Base-by-base conservation (phyloP, 2,797 vertebrate genomes). In the Danio tinwini region DNA sequence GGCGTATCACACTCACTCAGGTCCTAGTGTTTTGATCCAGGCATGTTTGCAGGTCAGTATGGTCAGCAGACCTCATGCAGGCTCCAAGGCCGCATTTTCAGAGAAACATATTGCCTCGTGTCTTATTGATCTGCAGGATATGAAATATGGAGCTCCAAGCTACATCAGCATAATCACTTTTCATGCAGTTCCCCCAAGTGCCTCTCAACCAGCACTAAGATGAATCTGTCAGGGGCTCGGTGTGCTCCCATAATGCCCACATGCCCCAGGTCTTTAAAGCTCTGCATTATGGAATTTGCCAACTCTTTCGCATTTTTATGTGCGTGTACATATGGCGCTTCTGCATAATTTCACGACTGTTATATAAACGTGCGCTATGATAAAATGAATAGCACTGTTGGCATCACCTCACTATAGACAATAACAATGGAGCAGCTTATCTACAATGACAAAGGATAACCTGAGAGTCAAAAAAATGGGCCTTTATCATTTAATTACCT, bases 121-220 rank as follows among this genome's bases (percentile, higher is more conserved):
- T 80, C 67, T 67, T 84, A 77, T 83, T 83, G 78, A 83, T 85
- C 78, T 58, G 37, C 44, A 39, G 65, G 81, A 69, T 76, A 78
- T 70, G 65, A 82, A 74, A 85, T 81, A 80, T 74, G 83, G 52
- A 71, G 63, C 21, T 58, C 77, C 56, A 39, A 75, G 63, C 70
- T 67, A 52, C 67, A 64, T 75, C 76, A 71, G 74, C 74, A 62
- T 78, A 82, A 81, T 81, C 68, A 67, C 81, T 59, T 77, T 73
- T 68, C 81, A 74, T 76, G 64, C 74, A 75, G 64, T 59, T 81
- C 82, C 77, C 83, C 49, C 75, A 76, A 67, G 69, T 83, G 85
- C 74, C 71, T 80, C 37, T 64, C 17, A 71, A 68, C 14, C 71
- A 77, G 78, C 71, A 63, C 58, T 82, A 68, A 76, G 63, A 81